phyloP scores from a whole-genome alignment of 2,113 vertebrate genomes.

The Epinephelus moara region DNA sequence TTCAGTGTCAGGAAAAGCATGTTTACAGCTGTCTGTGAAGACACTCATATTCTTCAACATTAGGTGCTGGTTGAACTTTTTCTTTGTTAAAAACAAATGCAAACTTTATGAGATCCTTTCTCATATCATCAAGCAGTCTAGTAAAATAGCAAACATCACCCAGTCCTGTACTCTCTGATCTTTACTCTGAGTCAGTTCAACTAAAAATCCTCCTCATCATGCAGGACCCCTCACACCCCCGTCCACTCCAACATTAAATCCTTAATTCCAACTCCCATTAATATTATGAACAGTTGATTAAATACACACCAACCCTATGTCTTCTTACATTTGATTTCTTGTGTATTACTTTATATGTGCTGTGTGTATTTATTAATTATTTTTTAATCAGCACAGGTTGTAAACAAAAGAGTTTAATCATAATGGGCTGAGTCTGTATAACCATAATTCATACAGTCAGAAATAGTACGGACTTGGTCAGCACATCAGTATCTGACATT shows the following conservation, averaged over 20 bases:
- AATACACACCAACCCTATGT: too few relatives aligned
- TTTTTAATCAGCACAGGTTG: too few relatives aligned
- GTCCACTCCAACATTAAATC: too few relatives aligned
- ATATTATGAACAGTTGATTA: too few relatives aligned
- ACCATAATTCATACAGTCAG: neutral
- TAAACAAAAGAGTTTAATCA: neutral
- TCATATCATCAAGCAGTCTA: too few relatives aligned
- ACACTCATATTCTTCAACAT: too few relatives aligned
- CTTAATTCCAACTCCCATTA: neutral
- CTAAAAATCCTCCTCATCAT: neutral
- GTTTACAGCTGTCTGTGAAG: too few relatives aligned
- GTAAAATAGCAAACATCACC: too few relatives aligned
- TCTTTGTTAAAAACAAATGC: too few relatives aligned
- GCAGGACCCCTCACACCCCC: neutral
- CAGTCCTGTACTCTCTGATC: neutral
- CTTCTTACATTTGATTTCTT: neutral
- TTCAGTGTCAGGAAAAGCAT: too few relatives aligned
- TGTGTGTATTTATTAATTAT: neutral
- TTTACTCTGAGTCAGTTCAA: neutral
- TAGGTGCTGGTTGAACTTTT: too few relatives aligned
- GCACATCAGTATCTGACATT: neutral
- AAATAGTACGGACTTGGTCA: neutral
- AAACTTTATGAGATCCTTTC: too few relatives aligned
- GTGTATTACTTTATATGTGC: neutral
- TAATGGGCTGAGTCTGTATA: neutral